Percentiles rank a stretch among this genome's conserved stretches.
Evolutionary conservation across 1,140 invertebrate species (phyloP).

Genomic region (Polypedilum pembai): DNA sequence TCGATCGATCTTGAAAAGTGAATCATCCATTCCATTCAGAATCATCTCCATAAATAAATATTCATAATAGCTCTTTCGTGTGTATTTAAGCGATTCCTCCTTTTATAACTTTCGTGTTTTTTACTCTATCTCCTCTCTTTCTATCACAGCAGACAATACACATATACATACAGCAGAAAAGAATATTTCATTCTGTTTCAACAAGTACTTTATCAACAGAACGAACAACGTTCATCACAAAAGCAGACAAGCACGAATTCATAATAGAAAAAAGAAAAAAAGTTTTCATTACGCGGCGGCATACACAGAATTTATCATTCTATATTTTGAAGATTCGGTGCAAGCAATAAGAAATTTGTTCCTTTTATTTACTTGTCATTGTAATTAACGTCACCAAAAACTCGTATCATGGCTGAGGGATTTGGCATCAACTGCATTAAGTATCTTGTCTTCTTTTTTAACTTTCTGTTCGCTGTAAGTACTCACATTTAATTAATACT

Average conservation of each 20-base stretch:
- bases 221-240: background rate
- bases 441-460: constrained; percentile 76
- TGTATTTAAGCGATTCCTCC: background rate
- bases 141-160: background rate
- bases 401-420: constrained; percentile 49
- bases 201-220: background rate
- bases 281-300: background rate
- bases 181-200: background rate
- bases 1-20: no score
- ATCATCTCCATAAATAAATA: constrained; percentile 10
- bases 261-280: background rate
- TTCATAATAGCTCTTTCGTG: constrained; percentile 6
- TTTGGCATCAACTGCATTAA: constrained; percentile 70
- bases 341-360: background rate
- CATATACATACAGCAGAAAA: background rate
- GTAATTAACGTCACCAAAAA: background rate
- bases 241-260: background rate
- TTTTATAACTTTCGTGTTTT: background rate
- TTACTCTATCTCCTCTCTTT: background rate
- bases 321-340: background rate
- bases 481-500: background rate
- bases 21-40: no score
- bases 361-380: background rate
- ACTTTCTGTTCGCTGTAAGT: constrained; percentile 77
- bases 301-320: background rate